phyloP scores from a whole-genome alignment of 2,797 vertebrate species.

The Cercopithecus mitis region DNA sequence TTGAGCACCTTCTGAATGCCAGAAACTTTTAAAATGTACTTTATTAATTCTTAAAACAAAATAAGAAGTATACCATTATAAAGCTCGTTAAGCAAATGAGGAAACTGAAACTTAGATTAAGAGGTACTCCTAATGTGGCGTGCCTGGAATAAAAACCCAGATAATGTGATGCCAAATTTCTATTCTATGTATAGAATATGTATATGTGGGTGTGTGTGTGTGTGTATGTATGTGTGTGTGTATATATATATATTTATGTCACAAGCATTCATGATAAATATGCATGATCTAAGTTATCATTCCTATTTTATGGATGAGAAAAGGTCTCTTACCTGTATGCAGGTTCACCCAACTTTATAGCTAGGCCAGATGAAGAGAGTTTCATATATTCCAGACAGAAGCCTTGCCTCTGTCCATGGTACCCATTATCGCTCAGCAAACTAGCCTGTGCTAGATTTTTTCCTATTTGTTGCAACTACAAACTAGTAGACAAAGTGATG shows the following conservation, averaged over 20 bases:
- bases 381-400: fast-evolving
- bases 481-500: neutral
- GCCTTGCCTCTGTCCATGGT: neutral
- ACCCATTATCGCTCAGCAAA: neutral
- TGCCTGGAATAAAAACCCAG: neutral
- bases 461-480: neutral
- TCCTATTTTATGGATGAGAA: neutral
- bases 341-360: neutral
- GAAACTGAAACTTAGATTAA: neutral
- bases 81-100: neutral
- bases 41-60: neutral
- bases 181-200: neutral
- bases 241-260: neutral
- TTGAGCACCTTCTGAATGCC: neutral
- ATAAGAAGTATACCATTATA: neutral
- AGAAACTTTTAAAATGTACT: neutral
- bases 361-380: neutral
- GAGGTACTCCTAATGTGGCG: neutral
- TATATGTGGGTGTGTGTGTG: neutral
- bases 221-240: no score
- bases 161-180: neutral
- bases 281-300: neutral
- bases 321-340: neutral
- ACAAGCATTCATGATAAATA: neutral
- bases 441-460: neutral